These are phyloP conservation scores for Pluvialis apricaria DNA, from an alignment of 2,113 vertebrate genomes.

Conservation along the genomic window DNA sequence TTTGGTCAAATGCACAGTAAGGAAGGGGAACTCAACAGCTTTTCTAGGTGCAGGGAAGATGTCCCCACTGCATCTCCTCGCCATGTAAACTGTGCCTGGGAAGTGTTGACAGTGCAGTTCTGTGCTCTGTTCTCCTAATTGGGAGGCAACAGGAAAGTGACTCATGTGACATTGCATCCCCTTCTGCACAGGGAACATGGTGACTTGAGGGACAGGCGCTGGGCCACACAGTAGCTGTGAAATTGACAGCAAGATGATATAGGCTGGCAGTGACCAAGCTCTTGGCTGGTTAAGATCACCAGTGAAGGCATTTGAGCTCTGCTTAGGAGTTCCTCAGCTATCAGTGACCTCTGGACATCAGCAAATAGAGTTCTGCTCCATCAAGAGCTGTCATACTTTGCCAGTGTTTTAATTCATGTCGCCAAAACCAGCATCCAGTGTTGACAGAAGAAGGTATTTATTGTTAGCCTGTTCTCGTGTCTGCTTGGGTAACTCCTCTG, in stretches of 20 bases:
- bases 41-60: background rate
- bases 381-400: background rate
- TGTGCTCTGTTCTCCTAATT: background rate
- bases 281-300: background rate
- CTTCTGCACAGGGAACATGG: background rate
- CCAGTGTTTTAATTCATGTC: background rate
- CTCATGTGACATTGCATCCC: background rate
- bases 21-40: background rate
- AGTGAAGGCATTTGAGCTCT: background rate
- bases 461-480: background rate
- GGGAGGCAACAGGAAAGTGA: slow-evolving; percentile 11
- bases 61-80: background rate
- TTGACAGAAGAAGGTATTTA: slow-evolving; percentile 23
- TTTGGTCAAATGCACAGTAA: background rate
- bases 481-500: background rate
- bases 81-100: background rate
- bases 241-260: background rate
- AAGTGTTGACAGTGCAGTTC: slow-evolving; percentile 1
- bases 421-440: background rate
- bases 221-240: background rate
- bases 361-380: background rate
- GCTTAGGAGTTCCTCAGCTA: background rate
- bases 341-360: background rate
- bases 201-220: background rate
- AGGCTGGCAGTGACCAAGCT: background rate